phyloP scores from a whole-genome alignment of 2,113 vertebrate species.

The Propithecus coquereli region DNA sequence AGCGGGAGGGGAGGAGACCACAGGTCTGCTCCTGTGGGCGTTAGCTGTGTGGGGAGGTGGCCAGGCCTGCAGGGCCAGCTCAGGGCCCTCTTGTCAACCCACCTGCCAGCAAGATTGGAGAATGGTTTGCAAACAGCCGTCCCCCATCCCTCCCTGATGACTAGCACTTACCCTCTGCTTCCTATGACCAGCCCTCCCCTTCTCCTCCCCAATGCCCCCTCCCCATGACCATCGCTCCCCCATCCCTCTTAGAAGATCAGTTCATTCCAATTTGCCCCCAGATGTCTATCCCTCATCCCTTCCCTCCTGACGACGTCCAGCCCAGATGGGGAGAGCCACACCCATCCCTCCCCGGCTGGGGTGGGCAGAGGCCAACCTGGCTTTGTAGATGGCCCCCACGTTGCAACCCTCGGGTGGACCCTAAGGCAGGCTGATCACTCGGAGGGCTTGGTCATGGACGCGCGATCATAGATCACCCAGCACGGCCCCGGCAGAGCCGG shows the following conservation, averaged over 20 bases:
- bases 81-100: neutral
- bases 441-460: constrained; percentile 6
- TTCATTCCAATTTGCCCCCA: neutral
- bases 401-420: neutral
- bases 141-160: neutral
- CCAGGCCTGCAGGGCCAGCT: constrained; percentile 43
- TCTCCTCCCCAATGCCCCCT: neutral
- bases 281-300: neutral
- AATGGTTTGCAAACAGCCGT: neutral
- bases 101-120: neutral
- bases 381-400: neutral
- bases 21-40: neutral
- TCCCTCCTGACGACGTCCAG: neutral
- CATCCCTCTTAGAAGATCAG: neutral
- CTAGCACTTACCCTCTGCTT: neutral
- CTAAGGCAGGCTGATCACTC: neutral
- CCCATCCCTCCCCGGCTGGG: neutral
- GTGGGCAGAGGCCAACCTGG: constrained; percentile 25
- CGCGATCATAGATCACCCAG: neutral
- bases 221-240: neutral
- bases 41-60: neutral
- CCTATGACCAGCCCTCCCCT: neutral
- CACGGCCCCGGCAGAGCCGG: neutral
- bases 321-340: constrained; percentile 30
- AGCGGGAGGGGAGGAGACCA: constrained; percentile 80